These are phyloP conservation scores for Abrostola triplasia DNA, from an alignment of 2,888 invertebrate genomes.

Conservation along the genomic window DNA sequence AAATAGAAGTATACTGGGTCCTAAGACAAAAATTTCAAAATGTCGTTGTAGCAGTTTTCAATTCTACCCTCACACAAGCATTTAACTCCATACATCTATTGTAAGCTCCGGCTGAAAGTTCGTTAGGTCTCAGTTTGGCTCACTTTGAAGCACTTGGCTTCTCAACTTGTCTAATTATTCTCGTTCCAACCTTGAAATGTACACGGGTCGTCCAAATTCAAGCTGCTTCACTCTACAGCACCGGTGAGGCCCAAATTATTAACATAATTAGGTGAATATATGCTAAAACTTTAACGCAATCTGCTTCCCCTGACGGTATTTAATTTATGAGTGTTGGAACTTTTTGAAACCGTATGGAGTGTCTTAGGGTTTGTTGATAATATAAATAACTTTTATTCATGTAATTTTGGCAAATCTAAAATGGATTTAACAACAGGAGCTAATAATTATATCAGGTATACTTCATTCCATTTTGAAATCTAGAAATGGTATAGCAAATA, in stretches of 20 bases:
- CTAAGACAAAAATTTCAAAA: too few species aligned
- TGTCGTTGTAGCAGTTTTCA: too few species aligned
- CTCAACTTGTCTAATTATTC: constrained; percentile 37
- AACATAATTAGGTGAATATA: constrained; percentile 46
- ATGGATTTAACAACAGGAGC: too few species aligned
- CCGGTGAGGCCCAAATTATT: constrained; percentile 17
- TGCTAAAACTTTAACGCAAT: constrained; percentile 45
- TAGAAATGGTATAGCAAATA: too few species aligned
- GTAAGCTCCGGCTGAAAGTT: constrained; percentile 20
- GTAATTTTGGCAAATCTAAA: too few species aligned
- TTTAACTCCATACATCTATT: background rate
- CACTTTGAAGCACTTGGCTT: constrained; percentile 27
- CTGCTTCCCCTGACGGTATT: constrained; percentile 25
- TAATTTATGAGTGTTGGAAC: constrained; percentile 19
- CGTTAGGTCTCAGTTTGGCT: constrained; percentile 20
- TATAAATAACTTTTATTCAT: background rate
- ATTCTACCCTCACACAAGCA: background rate
- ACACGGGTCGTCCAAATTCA: constrained; percentile 28
- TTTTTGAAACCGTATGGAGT: background rate
- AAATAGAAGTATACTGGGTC: too few species aligned
- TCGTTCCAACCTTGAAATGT: constrained; percentile 35
- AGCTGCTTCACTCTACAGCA: constrained; percentile 15
- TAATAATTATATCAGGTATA: too few species aligned
- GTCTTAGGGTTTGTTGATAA: background rate
- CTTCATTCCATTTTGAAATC: too few species aligned